These are phyloP conservation scores for Mystacides longicornis DNA, from an alignment of 2,888 invertebrate genomes.

Conservation along the genomic window DNA sequence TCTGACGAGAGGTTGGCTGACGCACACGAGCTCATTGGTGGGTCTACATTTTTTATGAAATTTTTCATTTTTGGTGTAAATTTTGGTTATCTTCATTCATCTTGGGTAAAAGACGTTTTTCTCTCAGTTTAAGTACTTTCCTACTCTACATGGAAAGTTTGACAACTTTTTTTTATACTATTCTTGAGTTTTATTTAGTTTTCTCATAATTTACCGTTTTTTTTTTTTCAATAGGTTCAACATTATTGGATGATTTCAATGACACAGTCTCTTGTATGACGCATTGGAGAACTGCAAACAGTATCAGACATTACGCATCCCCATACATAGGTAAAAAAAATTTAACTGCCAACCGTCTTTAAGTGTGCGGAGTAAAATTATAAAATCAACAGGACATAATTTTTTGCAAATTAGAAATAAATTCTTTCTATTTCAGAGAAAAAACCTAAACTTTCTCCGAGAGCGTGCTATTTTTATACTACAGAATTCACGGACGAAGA, in stretches of 20 bases:
- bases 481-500: slow-evolving; percentile 66
- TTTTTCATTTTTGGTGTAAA: not conserved
- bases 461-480: slow-evolving; percentile 57
- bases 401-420: not conserved
- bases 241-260: slow-evolving; percentile 81
- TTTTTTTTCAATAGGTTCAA: slow-evolving; percentile 59
- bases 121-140: not conserved
- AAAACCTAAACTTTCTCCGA: slow-evolving; percentile 46
- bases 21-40: slow-evolving; percentile 77
- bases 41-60: not conserved
- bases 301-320: slow-evolving; percentile 41
- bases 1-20: slow-evolving; percentile 65
- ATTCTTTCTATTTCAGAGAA: slow-evolving; percentile 35
- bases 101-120: not conserved
- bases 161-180: not conserved
- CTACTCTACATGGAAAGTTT: not conserved
- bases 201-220: not conserved
- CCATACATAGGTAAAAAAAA: slow-evolving; percentile 16
- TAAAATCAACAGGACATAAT: too few relatives aligned
- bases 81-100: not conserved
- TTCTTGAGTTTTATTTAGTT: not conserved
- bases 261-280: slow-evolving; percentile 62
- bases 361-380: too few relatives aligned
- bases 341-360: too few relatives aligned
- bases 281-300: slow-evolving; percentile 75